Conservation (phyloP, 1,140 invertebrate genomes). For the Oscheius sp. region DNA sequence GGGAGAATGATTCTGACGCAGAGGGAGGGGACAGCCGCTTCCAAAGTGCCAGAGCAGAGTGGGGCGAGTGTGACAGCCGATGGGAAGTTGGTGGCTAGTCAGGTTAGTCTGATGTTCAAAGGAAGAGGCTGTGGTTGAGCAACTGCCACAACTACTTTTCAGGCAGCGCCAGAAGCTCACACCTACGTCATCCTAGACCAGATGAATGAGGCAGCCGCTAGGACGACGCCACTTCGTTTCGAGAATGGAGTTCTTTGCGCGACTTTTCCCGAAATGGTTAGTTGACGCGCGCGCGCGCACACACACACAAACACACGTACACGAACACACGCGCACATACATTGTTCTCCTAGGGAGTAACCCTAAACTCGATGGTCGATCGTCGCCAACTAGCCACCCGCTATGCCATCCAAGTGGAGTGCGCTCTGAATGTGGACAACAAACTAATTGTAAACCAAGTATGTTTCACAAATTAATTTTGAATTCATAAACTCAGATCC, state of each 20-base stretch:
- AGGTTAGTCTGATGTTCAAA: neutral
- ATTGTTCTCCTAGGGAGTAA: slow-evolving; percentile 26
- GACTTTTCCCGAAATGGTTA: slow-evolving; percentile 44
- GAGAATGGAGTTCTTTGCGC: slow-evolving; percentile 42
- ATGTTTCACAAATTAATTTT: neutral
- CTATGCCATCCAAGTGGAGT: slow-evolving; percentile 40
- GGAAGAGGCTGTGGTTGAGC: neutral
- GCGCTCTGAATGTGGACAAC: slow-evolving; percentile 38
- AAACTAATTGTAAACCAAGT: slow-evolving; percentile 36
- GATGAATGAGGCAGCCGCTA: slow-evolving; percentile 12
- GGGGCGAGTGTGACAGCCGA: slow-evolving; percentile 35
- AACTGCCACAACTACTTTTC: neutral
- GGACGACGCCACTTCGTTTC: slow-evolving; percentile 37
- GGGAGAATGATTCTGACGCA: slow-evolving; percentile 41
- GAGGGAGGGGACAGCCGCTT: slow-evolving; percentile 38
- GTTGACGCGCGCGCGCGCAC: too few relatives aligned
- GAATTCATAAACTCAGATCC: slow-evolving; percentile 26
- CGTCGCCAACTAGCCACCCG: slow-evolving; percentile 40
- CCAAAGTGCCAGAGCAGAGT: slow-evolving; percentile 29
- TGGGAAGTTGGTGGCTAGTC: slow-evolving; percentile 34
- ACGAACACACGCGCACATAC: too few relatives aligned
- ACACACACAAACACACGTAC: too few relatives aligned
- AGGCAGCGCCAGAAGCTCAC: neutral
- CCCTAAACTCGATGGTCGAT: slow-evolving; percentile 43
- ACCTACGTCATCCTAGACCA: slow-evolving; percentile 9